Percentiles rank a stretch among this genome's conserved stretches.
Conservation (phyloP, 2,797 vertebrate genomes). For the Protonibea diacanthus region DNA sequence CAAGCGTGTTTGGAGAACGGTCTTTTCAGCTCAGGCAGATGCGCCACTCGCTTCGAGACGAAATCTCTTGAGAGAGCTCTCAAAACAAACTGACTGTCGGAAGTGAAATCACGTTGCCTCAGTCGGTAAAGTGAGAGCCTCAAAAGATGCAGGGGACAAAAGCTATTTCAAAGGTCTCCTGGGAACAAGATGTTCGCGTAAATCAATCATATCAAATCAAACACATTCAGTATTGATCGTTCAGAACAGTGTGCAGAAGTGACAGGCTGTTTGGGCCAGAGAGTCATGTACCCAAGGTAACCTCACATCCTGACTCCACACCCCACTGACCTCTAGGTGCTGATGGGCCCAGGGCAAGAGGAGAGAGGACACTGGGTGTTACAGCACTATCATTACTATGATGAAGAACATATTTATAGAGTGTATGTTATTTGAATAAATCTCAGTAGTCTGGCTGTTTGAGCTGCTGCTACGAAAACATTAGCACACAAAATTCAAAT, state of each 20-base stretch:
- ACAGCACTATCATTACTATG: background rate
- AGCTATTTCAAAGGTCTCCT: conserved; percentile 24
- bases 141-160: conserved; percentile 54
- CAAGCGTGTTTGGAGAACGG: conserved; percentile 50
- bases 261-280: conserved; percentile 93
- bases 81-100: conserved; percentile 58
- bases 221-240: conserved; percentile 62
- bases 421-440: background rate
- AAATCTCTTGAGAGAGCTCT: conserved; percentile 55
- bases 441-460: background rate
- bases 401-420: conserved; percentile 10
- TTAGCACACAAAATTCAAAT: background rate
- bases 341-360: conserved; percentile 88
- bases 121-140: conserved; percentile 46
- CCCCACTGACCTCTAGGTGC: conserved; percentile 93
- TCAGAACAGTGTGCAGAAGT: conserved; percentile 52
- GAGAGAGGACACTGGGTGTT: conserved; percentile 63
- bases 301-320: conserved; percentile 94
- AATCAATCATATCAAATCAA: conserved; percentile 59
- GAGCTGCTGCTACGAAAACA: conserved; percentile 9
- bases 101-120: conserved; percentile 45
- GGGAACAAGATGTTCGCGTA: conserved; percentile 40
- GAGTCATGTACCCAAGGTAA: conserved; percentile 99
- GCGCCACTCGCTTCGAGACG: conserved; percentile 28
- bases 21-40: conserved; percentile 45